A percentile compares a stretch with the other conserved stretches of the same genome.
phyloP scores from a whole-genome alignment of 2,113 vertebrate species.

The Bungarus multicinctus region DNA sequence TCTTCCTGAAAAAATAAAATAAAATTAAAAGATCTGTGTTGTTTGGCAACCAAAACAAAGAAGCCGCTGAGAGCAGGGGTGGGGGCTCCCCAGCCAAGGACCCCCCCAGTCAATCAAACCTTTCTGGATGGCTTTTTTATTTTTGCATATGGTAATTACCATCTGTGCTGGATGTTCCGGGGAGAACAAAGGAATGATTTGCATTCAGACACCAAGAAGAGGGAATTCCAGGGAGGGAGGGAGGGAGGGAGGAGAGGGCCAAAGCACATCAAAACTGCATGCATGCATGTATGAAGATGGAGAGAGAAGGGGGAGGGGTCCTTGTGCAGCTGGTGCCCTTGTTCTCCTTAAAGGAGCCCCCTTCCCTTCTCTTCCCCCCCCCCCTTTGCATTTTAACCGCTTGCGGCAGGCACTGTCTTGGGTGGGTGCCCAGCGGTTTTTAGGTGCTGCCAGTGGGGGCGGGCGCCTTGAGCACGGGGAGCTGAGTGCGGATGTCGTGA shows the following conservation, averaged over 20 bases:
- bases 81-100: not conserved
- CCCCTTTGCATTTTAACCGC: not conserved
- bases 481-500: not conserved
- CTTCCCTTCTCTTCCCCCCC: too few relatives aligned
- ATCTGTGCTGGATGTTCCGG: fast-evolving
- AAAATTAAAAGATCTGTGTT: not conserved
- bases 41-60: not conserved
- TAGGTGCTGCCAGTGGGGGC: not conserved
- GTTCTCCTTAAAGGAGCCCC: not conserved
- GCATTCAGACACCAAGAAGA: not conserved
- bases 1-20: not conserved
- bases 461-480: not conserved
- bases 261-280: not conserved
- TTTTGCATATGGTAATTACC: not conserved
- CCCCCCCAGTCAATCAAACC: not conserved
- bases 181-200: not conserved
- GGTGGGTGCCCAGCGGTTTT: not conserved
- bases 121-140: not conserved
- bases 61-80: not conserved
- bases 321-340: not conserved
- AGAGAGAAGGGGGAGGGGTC: not conserved
- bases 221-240: not conserved
- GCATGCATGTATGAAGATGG: not conserved
- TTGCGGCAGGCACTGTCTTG: too few relatives aligned
- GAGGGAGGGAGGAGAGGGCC: fast-evolving